phyloP scores from a whole-genome alignment of 2,797 vertebrate genomes.

The Melanitta fusca region DNA sequence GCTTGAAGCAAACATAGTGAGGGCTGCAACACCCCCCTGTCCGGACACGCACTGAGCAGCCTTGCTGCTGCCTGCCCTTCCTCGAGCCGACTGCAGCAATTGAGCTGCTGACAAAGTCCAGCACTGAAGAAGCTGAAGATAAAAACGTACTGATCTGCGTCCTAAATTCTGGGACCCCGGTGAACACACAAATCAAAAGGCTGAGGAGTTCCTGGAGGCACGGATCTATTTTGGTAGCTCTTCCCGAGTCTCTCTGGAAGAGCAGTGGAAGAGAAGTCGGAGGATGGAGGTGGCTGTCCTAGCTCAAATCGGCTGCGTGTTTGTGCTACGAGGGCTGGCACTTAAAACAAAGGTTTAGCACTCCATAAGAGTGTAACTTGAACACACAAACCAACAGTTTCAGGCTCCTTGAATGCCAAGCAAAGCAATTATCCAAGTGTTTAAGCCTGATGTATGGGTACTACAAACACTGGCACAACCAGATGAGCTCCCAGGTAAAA shows the following conservation, averaged over 20 bases:
- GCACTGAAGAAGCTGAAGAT: neutral
- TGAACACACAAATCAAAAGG: neutral
- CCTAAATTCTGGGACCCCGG: neutral
- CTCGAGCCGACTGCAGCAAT: neutral
- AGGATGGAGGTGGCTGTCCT: neutral
- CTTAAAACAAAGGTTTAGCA: neutral
- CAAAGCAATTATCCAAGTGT: neutral
- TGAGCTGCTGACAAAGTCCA: neutral
- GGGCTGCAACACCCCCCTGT: neutral
- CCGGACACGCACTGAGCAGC: neutral
- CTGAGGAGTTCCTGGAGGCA: neutral
- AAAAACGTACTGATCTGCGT: neutral
- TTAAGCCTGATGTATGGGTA: neutral
- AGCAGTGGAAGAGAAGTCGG: neutral
- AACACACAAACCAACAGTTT: neutral
- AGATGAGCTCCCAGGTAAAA: neutral
- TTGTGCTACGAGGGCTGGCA: neutral
- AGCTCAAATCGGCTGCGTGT: neutral
- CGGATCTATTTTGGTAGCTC: neutral
- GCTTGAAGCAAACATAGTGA: neutral
- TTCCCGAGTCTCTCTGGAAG: neutral
- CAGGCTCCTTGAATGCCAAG: neutral
- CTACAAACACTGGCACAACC: neutral
- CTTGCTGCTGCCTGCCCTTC: neutral
- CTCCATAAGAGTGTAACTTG: neutral